Conservation (phyloP, 2,113 vertebrate species). For the Sinocyclocheilus grahami region DNA sequence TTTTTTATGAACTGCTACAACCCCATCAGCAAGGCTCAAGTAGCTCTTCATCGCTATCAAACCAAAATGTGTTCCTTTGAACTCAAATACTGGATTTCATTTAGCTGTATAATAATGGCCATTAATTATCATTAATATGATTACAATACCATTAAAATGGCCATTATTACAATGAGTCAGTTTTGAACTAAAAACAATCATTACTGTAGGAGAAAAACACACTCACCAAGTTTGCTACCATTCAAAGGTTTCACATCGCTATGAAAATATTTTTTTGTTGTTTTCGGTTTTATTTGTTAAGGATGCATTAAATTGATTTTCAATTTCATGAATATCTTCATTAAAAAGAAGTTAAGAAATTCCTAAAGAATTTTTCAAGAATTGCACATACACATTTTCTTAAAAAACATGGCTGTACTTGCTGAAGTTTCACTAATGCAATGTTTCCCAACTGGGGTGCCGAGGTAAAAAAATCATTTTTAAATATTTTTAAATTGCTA, state of each 20-base stretch:
- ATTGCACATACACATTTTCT: not conserved
- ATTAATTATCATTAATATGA: not conserved
- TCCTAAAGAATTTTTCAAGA: not conserved
- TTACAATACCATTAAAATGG: not conserved
- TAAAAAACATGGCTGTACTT: not conserved
- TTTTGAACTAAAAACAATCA: conserved; percentile 10
- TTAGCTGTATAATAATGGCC: not conserved
- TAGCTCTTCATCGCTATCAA: not conserved
- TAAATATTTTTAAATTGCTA: no score
- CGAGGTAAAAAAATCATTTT: no score
- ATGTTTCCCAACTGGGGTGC: no score
- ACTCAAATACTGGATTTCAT: not conserved
- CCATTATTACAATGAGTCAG: no score
- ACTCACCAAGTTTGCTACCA: not conserved
- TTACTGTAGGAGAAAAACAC: not conserved
- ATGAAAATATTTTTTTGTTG: not conserved
- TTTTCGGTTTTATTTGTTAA: not conserved
- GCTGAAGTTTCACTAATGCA: not conserved
- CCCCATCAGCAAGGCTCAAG: not conserved
- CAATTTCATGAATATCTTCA: not conserved
- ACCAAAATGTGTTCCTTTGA: not conserved
- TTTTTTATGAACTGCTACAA: not conserved
- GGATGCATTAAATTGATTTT: not conserved
- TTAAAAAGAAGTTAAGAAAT: not conserved
- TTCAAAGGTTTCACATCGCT: not conserved